These are phyloP conservation scores for Thalassophryne amazonica DNA, from an alignment of 2,797 vertebrate genomes.

Conservation along the genomic window DNA sequence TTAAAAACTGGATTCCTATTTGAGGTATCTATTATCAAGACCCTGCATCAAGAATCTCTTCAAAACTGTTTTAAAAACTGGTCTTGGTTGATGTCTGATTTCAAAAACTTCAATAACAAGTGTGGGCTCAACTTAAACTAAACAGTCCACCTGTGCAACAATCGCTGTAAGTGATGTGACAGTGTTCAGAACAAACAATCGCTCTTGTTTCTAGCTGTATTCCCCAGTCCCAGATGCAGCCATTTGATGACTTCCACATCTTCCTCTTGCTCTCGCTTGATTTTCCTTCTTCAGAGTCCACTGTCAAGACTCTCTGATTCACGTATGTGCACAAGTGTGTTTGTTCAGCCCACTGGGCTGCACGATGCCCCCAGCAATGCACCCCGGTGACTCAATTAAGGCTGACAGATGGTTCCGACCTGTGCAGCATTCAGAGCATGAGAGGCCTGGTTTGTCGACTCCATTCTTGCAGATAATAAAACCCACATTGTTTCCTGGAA, in stretches of 20 bases:
- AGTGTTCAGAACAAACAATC: slow-evolving; percentile 27
- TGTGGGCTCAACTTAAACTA: slow-evolving; percentile 26
- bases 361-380: slow-evolving; percentile 56
- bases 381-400: slow-evolving; percentile 78
- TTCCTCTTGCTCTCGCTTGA: slow-evolving; percentile 18
- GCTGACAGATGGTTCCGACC: slow-evolving; percentile 76
- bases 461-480: slow-evolving; percentile 76
- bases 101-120: slow-evolving; percentile 52
- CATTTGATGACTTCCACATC: slow-evolving; percentile 32
- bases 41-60: slow-evolving; percentile 16
- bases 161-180: slow-evolving; percentile 14
- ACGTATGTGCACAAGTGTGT: slow-evolving; percentile 48
- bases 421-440: slow-evolving; percentile 80
- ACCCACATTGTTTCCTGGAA: slow-evolving; percentile 73
- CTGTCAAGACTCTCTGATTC: slow-evolving; percentile 35
- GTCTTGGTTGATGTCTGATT: slow-evolving; percentile 58
- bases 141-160: slow-evolving; percentile 17
- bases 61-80: slow-evolving; percentile 25
- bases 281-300: slow-evolving; percentile 34
- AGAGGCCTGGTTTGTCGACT: slow-evolving; percentile 61
- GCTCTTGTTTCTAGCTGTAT: slow-evolving; percentile 31
- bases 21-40: slow-evolving; percentile 16
- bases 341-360: slow-evolving; percentile 58
- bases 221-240: slow-evolving; percentile 20
- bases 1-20: slow-evolving; percentile 36